phyloP scores from a whole-genome alignment of 64 coral and sea anemone genomes.

The Stylophora pistillata region DNA sequence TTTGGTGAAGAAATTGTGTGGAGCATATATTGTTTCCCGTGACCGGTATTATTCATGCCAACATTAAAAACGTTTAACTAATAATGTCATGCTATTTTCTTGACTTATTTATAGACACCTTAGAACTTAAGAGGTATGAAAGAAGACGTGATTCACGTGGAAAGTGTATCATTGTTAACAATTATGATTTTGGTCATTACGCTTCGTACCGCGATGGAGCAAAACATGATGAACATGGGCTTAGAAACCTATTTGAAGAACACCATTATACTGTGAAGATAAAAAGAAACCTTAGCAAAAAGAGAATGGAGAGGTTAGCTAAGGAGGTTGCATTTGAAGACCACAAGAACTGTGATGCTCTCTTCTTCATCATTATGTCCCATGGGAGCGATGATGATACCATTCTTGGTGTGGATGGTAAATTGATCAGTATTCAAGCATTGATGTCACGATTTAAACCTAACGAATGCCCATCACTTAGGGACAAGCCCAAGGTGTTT shows the following conservation, averaged over 20 bases:
- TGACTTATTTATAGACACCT: no score
- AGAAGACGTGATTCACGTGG: slow-evolving; percentile 25
- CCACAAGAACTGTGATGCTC: slow-evolving; percentile 26
- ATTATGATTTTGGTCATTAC: background rate
- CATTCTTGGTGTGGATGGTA: slow-evolving; percentile 18
- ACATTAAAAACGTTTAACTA: no score
- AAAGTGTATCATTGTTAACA: slow-evolving; percentile 42
- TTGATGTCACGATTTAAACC: slow-evolving; percentile 18
- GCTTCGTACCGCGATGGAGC: background rate
- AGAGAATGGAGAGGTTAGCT: background rate
- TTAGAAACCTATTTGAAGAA: slow-evolving; percentile 30
- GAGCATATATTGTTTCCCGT: no score
- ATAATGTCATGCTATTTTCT: no score
- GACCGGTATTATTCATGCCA: no score
- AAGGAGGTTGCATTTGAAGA: background rate
- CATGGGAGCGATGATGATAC: slow-evolving; percentile 19
- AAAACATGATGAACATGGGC: background rate
- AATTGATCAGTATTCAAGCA: background rate
- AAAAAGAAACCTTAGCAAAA: background rate
- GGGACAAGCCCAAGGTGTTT: slow-evolving; percentile 52
- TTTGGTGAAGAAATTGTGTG: no score
- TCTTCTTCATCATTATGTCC: slow-evolving; percentile 38
- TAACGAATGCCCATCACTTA: background rate
- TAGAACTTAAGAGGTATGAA: background rate
- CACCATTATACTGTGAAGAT: background rate